phyloP scores from a whole-genome alignment of 1,140 invertebrate genomes.

The Neelides sp. region DNA sequence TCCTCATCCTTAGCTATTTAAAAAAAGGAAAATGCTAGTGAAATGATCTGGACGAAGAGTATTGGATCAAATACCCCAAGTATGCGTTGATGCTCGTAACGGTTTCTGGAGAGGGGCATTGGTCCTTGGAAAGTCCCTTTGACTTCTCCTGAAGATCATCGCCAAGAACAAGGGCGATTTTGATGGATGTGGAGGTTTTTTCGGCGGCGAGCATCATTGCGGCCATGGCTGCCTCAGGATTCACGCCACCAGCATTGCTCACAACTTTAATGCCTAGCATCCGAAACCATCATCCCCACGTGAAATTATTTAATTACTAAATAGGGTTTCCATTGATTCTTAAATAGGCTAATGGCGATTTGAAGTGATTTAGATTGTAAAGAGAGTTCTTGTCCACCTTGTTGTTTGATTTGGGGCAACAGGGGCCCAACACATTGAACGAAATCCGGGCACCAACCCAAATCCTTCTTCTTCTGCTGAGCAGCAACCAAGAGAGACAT shows the following conservation, averaged over 20 bases:
- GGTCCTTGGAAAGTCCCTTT: constrained; percentile 35
- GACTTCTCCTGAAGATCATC: constrained; percentile 30
- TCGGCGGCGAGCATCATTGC: constrained; percentile 36
- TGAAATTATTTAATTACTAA: constrained; percentile 5
- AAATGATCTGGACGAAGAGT: neutral
- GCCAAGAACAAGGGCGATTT: constrained; percentile 28
- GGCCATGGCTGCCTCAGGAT: constrained; percentile 40
- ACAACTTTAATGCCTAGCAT: constrained; percentile 39
- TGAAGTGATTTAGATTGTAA: neutral
- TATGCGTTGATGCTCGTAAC: constrained; percentile 43
- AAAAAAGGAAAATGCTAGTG: too few relatives aligned
- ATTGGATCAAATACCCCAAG: constrained; percentile 35
- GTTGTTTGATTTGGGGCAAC: constrained; percentile 40
- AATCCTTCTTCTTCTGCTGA: constrained; percentile 35
- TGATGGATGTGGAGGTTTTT: constrained; percentile 31
- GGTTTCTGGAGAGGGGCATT: constrained; percentile 34
- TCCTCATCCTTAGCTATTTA: constrained; percentile 1
- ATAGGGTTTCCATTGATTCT: neutral
- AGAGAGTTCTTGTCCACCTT: constrained; percentile 34
- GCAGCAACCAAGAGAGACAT: constrained; percentile 43
- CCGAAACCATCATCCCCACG: neutral
- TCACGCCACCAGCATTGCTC: constrained; percentile 45
- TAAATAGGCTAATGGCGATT: neutral
- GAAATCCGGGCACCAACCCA: constrained; percentile 46
- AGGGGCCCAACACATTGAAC: constrained; percentile 39